These are phyloP conservation scores for Pygocentrus nattereri DNA, from an alignment of 2,797 vertebrate genomes.

Conservation along the genomic window DNA sequence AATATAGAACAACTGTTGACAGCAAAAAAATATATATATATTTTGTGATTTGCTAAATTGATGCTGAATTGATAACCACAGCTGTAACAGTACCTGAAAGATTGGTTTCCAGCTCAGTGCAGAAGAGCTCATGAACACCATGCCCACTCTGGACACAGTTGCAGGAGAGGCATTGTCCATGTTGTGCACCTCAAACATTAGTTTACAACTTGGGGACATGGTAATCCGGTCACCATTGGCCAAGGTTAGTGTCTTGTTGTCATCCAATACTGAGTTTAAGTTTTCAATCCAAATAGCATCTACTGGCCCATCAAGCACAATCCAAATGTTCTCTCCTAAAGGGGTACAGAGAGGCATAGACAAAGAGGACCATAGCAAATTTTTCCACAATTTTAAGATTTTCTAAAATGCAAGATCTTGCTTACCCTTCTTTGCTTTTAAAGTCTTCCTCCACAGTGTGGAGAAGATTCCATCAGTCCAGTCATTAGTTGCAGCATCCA, in stretches of 20 bases:
- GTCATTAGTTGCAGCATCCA: constrained; percentile 88
- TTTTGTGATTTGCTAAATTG: too few species aligned
- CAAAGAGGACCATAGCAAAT: too few species aligned
- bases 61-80: too few species aligned
- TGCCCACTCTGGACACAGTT: constrained; percentile 83
- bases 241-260: constrained; percentile 83
- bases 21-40: too few species aligned
- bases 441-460: constrained; percentile 87
- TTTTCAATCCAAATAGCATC: constrained; percentile 86
- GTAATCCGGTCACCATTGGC: constrained; percentile 83
- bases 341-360: too few species aligned
- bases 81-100: constrained; percentile 59
- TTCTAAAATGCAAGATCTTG: too few species aligned
- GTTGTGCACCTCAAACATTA: constrained; percentile 84
- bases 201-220: constrained; percentile 82
- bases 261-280: constrained; percentile 81
- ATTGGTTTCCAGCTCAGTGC: constrained; percentile 80
- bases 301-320: constrained; percentile 81
- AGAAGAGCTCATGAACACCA: constrained; percentile 86
- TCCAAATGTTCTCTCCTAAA: constrained; percentile 77
- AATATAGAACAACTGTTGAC: too few species aligned
- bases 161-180: constrained; percentile 85
- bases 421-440: constrained; percentile 85
- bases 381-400: too few species aligned
- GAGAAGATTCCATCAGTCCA: constrained; percentile 90